These are phyloP conservation scores for Gopherus evgoodei DNA, from an alignment of 2,113 vertebrate genomes.

Conservation along the genomic window DNA sequence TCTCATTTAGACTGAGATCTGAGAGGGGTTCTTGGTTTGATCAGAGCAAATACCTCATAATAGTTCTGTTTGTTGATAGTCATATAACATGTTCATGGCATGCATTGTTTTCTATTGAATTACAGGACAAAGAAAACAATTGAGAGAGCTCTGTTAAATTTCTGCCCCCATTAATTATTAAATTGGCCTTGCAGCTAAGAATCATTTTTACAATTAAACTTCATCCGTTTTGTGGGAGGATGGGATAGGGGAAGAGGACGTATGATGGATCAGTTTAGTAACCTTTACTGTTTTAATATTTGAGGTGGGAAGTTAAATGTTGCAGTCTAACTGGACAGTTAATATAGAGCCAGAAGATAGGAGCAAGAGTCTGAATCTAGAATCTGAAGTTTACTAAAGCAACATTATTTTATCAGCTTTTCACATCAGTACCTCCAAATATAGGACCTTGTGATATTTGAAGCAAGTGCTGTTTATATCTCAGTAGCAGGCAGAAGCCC, in stretches of 20 bases:
- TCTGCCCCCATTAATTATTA: background rate
- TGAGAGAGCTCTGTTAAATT: background rate
- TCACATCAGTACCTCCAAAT: background rate
- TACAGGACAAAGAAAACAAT: background rate
- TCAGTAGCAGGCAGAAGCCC: background rate
- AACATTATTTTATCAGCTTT: background rate
- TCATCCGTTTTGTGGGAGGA: background rate
- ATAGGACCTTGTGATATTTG: background rate
- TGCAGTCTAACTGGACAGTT: background rate
- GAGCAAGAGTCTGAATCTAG: background rate
- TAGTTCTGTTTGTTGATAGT: slow-evolving; percentile 10
- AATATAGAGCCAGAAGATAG: background rate
- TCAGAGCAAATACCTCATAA: background rate
- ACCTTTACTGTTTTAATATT: background rate
- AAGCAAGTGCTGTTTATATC: background rate
- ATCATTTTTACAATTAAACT: background rate
- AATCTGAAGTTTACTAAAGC: background rate
- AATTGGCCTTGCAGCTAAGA: background rate
- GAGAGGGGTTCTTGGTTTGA: background rate
- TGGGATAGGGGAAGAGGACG: background rate
- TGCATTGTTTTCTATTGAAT: background rate
- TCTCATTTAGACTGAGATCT: background rate
- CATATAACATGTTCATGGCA: background rate
- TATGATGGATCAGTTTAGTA: background rate
- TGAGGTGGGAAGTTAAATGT: background rate